Conservation (phyloP, 1,140 invertebrate genomes). For the Drosophila athabasca region DNA sequence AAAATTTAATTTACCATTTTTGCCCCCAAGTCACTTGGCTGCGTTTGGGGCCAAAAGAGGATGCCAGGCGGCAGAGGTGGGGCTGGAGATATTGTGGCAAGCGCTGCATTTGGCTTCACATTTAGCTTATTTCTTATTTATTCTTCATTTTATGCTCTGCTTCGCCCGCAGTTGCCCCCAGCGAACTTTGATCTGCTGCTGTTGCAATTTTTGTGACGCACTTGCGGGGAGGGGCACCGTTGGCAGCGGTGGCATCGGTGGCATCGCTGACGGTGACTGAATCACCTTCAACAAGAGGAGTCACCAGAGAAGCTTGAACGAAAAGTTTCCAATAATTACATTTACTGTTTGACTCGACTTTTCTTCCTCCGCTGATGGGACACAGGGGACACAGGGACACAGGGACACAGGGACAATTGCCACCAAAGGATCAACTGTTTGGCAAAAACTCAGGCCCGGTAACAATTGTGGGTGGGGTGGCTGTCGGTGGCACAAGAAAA, state of each 20-base stretch:
- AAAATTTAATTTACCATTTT: slow-evolving; percentile 77
- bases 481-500: slow-evolving; percentile 20
- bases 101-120: slow-evolving; percentile 71
- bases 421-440: slow-evolving; percentile 45
- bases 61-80: background rate
- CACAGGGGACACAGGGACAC: background rate
- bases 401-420: slow-evolving; percentile 20
- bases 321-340: slow-evolving; percentile 36
- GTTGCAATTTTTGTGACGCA: slow-evolving; percentile 30
- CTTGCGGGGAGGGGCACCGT: background rate
- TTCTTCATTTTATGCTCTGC: slow-evolving; percentile 78
- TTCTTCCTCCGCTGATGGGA: slow-evolving; percentile 22
- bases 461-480: slow-evolving; percentile 14
- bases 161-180: slow-evolving; percentile 64
- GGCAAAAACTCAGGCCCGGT: slow-evolving; percentile 29
- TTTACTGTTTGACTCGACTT: slow-evolving; percentile 44
- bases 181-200: slow-evolving; percentile 68
- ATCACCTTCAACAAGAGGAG: slow-evolving; percentile 2
- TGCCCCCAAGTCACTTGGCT: slow-evolving; percentile 56
- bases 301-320: too few relatives aligned
- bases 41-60: slow-evolving; percentile 38
- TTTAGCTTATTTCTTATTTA: slow-evolving; percentile 73
- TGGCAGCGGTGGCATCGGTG: background rate
- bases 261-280: background rate
- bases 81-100: slow-evolving; percentile 9